Evolutionary conservation across 2,797 vertebrate genomes (phyloP), one percentile per base, ranked within the genome.

Genomic region (Glossophaga mutica): DNA sequence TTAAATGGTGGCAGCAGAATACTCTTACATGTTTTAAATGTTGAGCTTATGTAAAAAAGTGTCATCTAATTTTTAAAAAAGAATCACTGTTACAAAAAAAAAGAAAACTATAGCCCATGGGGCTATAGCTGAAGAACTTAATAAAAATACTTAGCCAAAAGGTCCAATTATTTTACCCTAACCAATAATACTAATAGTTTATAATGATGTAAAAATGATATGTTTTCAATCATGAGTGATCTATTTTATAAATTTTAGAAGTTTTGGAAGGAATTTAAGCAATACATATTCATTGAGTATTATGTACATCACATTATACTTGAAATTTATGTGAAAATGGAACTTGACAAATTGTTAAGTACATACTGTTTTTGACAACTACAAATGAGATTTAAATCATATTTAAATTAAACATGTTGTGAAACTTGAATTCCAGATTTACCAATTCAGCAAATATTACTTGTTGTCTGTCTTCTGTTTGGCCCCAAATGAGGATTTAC

Each of bases 251-350:
- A 84, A 78, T 84, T 85, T 76, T 83, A 57, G 76, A 62, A 46
- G 18, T 92, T 85, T 88, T 67, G 76, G 46, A 68, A 86, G 78
- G 79, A 79, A 48, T 57, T 62, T 52, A 9, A 48, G 6, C 37
- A 87, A 0, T 71, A 18, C 73, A 19, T 12, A 48, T 46, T 94
- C 32, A 65, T 42, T 89, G 50, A 83, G 50, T 82, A 19, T 62
- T 6, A 11, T 29, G 4, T 81, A 9, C 68, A 52, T 85, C 5
- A 50, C 24, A 55, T 32, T 52, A 46, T 62, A 76, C 21, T 77
- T 92, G 39, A 44, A 91, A 82, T 87, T 94, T 95, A 65, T 77
- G n/a, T 95, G 70, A 93, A 93, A 91, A 92, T 90, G 48, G 55
- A 91, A 78, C 3, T 71, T 65, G 50, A 73, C 57, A 71, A 52